Evolutionary conservation across 2,888 invertebrate species (phyloP).

Genomic region (Orthosia cruda): DNA sequence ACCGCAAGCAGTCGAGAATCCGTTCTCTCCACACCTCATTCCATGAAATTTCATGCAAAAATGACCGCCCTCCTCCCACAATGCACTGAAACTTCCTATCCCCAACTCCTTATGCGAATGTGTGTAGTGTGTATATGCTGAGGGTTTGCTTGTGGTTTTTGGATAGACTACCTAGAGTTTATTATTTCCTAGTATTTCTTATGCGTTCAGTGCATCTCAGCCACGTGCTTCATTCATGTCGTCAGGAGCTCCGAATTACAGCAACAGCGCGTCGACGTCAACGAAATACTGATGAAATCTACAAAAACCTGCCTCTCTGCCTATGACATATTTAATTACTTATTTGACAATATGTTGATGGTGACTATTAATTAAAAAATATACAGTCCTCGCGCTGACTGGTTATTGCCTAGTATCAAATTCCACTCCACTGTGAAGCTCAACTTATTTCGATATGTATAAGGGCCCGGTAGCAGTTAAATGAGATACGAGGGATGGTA

Average conservation of each 20-base stretch:
- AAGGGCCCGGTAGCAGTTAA: no score
- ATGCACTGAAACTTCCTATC: conserved; percentile 33
- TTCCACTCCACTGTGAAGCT: no score
- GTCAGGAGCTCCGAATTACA: no score
- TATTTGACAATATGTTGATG: background rate
- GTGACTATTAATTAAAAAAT: no score
- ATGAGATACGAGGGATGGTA: no score
- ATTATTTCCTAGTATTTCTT: conserved; percentile 46
- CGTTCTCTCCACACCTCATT: background rate
- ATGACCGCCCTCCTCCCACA: background rate
- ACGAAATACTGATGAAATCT: background rate
- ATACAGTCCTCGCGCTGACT: no score
- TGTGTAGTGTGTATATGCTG: conserved; percentile 15
- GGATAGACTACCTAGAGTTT: conserved; percentile 15
- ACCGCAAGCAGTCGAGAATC: background rate
- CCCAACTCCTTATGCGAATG: conserved; percentile 9
- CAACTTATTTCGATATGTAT: no score
- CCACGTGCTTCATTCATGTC: background rate
- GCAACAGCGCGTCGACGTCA: background rate
- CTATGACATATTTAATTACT: background rate
- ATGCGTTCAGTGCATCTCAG: conserved; percentile 25
- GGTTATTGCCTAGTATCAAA: no score
- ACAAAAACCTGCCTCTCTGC: background rate
- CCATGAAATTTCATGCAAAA: conserved; percentile 1
- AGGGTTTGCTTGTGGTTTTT: background rate